Evolutionary conservation across 2,888 invertebrate genomes (phyloP).

Genomic region (Drosophila maculinotata): DNA sequence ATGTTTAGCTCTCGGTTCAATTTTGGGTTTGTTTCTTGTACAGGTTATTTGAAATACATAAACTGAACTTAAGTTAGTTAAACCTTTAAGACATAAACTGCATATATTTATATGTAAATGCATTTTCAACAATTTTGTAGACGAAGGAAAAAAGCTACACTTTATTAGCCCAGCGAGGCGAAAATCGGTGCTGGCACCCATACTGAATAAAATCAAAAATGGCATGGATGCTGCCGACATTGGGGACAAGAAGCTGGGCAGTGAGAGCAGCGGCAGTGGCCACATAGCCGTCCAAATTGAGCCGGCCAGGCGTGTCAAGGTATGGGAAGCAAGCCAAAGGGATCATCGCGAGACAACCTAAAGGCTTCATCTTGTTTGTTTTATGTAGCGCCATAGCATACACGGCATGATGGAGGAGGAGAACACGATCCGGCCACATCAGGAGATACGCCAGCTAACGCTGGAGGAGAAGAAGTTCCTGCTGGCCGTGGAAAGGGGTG

Average conservation of each 20-base stretch:
- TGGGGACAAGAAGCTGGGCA: slow-evolving; percentile 77
- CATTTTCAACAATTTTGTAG: slow-evolving; percentile 65
- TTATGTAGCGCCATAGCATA: slow-evolving; percentile 86
- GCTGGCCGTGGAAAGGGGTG: slow-evolving; percentile 97
- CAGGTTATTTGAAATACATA: too few species aligned
- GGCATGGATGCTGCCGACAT: slow-evolving; percentile 72
- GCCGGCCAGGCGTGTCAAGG: slow-evolving; percentile 84
- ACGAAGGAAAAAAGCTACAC: slow-evolving; percentile 85
- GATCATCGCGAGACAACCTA: rapidly evolving
- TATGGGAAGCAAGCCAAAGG: slow-evolving; percentile 30
- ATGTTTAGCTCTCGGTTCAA: too few species aligned
- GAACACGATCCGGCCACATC: slow-evolving; percentile 94
- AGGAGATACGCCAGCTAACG: slow-evolving; percentile 86
- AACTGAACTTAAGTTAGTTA: too few species aligned
- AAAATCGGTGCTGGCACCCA: slow-evolving; percentile 84
- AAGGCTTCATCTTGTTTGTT: too few species aligned
- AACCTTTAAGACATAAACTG: too few species aligned
- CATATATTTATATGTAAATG: not conserved
- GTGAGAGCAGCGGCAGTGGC: slow-evolving; percentile 76
- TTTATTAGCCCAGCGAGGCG: slow-evolving; percentile 84
- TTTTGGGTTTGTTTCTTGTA: too few species aligned
- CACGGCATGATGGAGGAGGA: slow-evolving; percentile 97
- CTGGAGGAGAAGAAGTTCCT: slow-evolving; percentile 97
- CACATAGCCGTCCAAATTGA: slow-evolving; percentile 84
- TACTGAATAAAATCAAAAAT: slow-evolving; percentile 84